Conservation (phyloP, 92 coral and sea anemone genomes). For the Umimayanthus chanpuru region DNA sequence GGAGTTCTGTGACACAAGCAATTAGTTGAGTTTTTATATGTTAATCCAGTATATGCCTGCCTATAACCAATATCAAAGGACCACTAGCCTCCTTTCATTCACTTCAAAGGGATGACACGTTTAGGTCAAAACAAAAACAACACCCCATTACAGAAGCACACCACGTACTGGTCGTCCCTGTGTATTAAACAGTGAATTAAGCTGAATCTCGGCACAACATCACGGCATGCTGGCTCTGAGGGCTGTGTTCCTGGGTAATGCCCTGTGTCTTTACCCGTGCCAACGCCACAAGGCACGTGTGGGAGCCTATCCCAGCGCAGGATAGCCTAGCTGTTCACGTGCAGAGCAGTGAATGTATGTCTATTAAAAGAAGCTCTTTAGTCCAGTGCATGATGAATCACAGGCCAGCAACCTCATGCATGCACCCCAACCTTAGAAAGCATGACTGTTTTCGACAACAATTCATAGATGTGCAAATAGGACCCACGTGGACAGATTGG, state of each 20-base stretch:
- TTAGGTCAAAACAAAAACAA: constrained; percentile 50
- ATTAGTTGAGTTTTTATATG: constrained; percentile 71
- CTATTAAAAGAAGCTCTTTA: constrained; percentile 13
- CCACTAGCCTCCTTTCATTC: constrained; percentile 55
- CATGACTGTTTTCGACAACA: constrained; percentile 56
- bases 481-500: constrained; percentile 80
- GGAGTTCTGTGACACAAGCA: constrained; percentile 78
- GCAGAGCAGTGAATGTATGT: constrained; percentile 40
- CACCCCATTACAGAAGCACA: constrained; percentile 42
- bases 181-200: constrained; percentile 33
- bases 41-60: constrained; percentile 60
- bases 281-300: background rate
- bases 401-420: constrained; percentile 4
- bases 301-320: constrained; percentile 60
- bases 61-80: constrained; percentile 65
- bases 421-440: constrained; percentile 51
- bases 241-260: constrained; percentile 28
- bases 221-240: constrained; percentile 23
- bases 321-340: background rate
- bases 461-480: constrained; percentile 76
- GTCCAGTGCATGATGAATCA: constrained; percentile 26
- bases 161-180: constrained; percentile 38
- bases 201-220: constrained; percentile 21
- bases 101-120: constrained; percentile 61
- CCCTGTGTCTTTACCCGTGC: constrained; percentile 11